Percentiles rank a stretch among this genome's conserved stretches.
phyloP scores from a whole-genome alignment of 2,797 vertebrate species.

The Pangasius djambal region DNA sequence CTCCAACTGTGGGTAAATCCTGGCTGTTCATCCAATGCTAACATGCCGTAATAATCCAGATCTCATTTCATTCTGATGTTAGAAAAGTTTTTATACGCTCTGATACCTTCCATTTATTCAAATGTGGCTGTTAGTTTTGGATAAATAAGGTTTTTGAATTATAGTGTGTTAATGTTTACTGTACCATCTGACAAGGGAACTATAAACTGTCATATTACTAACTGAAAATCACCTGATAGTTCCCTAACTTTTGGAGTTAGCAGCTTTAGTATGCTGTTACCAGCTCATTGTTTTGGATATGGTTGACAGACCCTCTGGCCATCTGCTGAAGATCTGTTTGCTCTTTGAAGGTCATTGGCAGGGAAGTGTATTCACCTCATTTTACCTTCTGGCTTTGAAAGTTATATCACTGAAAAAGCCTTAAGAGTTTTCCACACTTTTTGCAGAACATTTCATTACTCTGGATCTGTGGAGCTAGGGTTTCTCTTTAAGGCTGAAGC shows the following conservation, averaged over 20 bases:
- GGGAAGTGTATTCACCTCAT: conserved; percentile 39
- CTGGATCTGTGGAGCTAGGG: conserved; percentile 10
- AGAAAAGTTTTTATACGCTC: background rate
- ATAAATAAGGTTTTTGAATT: background rate
- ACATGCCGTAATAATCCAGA: background rate
- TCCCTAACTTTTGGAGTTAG: background rate
- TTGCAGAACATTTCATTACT: conserved; percentile 15
- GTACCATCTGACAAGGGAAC: background rate
- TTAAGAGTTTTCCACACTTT: conserved; percentile 38
- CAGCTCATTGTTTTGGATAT: conserved; percentile 26
- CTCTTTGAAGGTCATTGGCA: conserved; percentile 43
- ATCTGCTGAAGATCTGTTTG: conserved; percentile 26
- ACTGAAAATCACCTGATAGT: background rate
- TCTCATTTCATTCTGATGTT: background rate
- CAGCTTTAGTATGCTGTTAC: conserved; percentile 33
- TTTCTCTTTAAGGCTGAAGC: conserved; percentile 21
- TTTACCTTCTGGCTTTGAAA: conserved; percentile 42
- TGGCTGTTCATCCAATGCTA: conserved; percentile 4
- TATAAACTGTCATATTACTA: conserved; percentile 5
- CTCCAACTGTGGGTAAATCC: conserved; percentile 29
- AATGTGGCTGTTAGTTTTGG: background rate
- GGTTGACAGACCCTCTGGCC: conserved; percentile 21
- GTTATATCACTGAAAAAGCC: background rate
- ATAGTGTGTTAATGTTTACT: background rate
- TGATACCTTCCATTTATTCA: conserved; percentile 4